phyloP scores from a whole-genome alignment of 1,140 invertebrate species.

The Drosophila serrata region DNA sequence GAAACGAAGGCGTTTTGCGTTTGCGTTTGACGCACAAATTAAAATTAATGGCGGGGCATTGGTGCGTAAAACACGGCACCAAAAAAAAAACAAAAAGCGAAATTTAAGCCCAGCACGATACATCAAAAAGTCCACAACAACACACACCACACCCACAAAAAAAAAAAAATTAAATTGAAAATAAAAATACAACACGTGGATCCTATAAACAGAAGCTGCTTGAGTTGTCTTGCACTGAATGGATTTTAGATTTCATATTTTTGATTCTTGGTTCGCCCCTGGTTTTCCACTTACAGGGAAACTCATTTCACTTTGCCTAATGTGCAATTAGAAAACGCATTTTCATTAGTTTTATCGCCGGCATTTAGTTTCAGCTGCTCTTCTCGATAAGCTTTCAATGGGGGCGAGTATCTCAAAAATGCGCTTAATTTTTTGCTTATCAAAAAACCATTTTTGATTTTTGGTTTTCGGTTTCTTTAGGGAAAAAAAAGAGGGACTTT shows the following conservation, averaged over 20 bases:
- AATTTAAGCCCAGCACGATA: conserved; percentile 62
- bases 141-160: conserved; percentile 49
- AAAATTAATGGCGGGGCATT: conserved; percentile 80
- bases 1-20: conserved; percentile 60
- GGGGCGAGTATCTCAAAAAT: conserved; percentile 48
- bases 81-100: conserved; percentile 31
- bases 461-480: neutral
- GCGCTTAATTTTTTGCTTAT: conserved; percentile 64
- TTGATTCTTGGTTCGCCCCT: neutral
- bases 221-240: conserved; percentile 50
- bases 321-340: conserved; percentile 84
- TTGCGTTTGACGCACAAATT: conserved; percentile 71
- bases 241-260: conserved; percentile 1
- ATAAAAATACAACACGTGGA: conserved; percentile 51
- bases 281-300: conserved; percentile 58
- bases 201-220: conserved; percentile 80
- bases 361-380: conserved; percentile 72
- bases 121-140: conserved; percentile 53
- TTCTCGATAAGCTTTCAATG: conserved; percentile 70
- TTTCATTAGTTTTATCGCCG: conserved; percentile 85
- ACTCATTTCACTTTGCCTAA: conserved; percentile 83
- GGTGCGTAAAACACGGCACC: conserved; percentile 75
- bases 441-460: conserved; percentile 26
- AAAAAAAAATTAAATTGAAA: conserved; percentile 4
- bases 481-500: conserved; percentile 18